Base-by-base conservation (phyloP, 2,113 vertebrate species). In the Dromiciops gliroides region DNA sequence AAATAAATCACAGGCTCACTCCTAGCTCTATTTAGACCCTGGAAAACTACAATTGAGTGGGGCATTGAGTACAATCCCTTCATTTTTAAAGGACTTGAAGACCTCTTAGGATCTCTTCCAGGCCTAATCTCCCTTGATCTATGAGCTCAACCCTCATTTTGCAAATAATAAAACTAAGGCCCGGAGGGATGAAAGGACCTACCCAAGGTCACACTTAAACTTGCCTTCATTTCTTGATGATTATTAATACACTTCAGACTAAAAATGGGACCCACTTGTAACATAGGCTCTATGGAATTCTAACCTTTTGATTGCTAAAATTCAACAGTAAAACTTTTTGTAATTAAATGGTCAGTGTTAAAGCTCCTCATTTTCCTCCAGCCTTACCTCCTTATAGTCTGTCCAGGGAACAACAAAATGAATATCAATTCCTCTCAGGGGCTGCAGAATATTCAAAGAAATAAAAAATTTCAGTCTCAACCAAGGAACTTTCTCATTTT, bases 341-440 rank as follows among this genome's bases (percentile, higher is more conserved):
- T 67, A 95, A 95, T 53, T 94, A 94, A 95, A 51, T 95, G 19
- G 92, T 48, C 92, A 92, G 19, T 25, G 53, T 92, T 92, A 22
- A 50, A 37, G 75, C 37, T 92, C n/a, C n/a, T 56, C 88, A 91
- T 60, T 91, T 95, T 89, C 31, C 50, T 91, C 28, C 47, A 52
- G 37, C 37, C 6, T 56, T 24, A 19, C 50, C 26, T 92, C 2
- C 44, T 44, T 89, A 28, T 48, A 92, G 3, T 44, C 44, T 93
- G 53, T 92, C 23, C 47, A 93, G 94, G 91, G 22, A 95, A 51
- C 24, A 89, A 56, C 95, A 60, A 92, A 94, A 89, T 90, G 95
- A 96, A 92, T 90, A 48, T 25, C 91, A 93, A 91, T 93, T 89
- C 93, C 53, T 83, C 60, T 94, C 89, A 93, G 28, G 47, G 47